These are phyloP conservation scores for Muscina levida DNA, from an alignment of 2,888 invertebrate genomes.

Conservation along the genomic window DNA sequence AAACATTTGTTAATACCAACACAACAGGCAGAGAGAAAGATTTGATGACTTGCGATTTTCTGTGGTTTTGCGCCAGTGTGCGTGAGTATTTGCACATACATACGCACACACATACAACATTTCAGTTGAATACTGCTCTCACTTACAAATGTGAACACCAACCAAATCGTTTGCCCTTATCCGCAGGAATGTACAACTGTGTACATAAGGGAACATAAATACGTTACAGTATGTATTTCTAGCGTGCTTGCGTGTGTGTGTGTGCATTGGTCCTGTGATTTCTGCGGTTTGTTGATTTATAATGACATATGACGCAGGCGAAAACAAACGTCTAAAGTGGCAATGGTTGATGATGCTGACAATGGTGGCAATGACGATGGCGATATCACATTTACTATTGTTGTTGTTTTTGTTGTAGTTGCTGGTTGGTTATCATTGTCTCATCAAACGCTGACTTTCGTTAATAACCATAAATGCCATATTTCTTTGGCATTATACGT, in stretches of 20 bases:
- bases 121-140: no score
- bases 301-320: slow-evolving; percentile 58
- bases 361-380: slow-evolving; percentile 6
- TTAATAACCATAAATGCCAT: slow-evolving; percentile 20
- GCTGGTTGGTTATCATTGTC: slow-evolving; percentile 39
- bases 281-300: slow-evolving; percentile 63
- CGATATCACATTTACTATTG: slow-evolving; percentile 30
- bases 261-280: slow-evolving; percentile 48
- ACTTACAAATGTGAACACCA: neutral
- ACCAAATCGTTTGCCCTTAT: neutral
- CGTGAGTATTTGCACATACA: neutral
- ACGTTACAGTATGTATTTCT: neutral
- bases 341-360: neutral
- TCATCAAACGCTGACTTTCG: slow-evolving; percentile 46
- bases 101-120: neutral
- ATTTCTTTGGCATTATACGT: neutral
- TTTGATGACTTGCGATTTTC: slow-evolving; percentile 52
- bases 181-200: neutral
- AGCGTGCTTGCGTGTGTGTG: slow-evolving; percentile 3
- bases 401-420: no score
- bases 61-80: slow-evolving; percentile 4
- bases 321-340: slow-evolving; percentile 12
- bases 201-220: neutral
- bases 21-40: slow-evolving; percentile 26
- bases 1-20: slow-evolving; percentile 38